Evolutionary conservation across 92 coral and sea anemone species (phyloP).

Genomic region (Palythoa grandiflora): DNA sequence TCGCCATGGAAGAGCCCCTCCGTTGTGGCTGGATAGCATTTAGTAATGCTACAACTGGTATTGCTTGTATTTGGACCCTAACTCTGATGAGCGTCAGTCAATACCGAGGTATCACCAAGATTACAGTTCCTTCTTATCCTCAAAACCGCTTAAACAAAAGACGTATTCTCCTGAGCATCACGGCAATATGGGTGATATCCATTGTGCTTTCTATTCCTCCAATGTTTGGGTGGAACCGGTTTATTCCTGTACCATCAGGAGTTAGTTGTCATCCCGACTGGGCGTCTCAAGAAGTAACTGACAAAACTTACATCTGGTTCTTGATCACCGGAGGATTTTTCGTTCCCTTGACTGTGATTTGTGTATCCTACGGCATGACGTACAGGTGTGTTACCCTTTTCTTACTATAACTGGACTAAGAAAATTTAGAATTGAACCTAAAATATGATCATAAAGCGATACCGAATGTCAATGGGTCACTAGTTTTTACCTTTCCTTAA

Average conservation of each 20-base stretch:
- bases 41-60: constrained; percentile 55
- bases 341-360: constrained; percentile 50
- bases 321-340: constrained; percentile 40
- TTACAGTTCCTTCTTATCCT: neutral
- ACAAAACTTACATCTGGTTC: neutral
- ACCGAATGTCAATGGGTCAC: too few relatives aligned
- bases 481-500: too few relatives aligned
- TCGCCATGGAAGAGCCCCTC: neutral
- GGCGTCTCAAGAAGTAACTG: constrained; percentile 33
- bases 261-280: constrained; percentile 70
- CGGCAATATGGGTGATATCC: neutral
- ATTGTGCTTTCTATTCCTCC: constrained; percentile 40
- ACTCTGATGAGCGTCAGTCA: constrained; percentile 44
- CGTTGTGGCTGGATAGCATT: constrained; percentile 57
- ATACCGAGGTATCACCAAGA: constrained; percentile 22
- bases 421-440: too few relatives aligned
- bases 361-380: constrained; percentile 46
- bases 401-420: too few relatives aligned
- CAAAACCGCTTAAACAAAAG: neutral
- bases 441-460: too few relatives aligned
- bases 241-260: constrained; percentile 44
- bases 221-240: constrained; percentile 63
- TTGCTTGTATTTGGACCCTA: constrained; percentile 55
- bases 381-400: constrained; percentile 37
- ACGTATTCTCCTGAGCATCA: neutral